Percentiles rank a stretch among this genome's conserved stretches.
Evolutionary conservation across 37 sponge, comb jelly and placozoan genomes (phyloP).

Genomic region (Amphimedon queenslandica): DNA sequence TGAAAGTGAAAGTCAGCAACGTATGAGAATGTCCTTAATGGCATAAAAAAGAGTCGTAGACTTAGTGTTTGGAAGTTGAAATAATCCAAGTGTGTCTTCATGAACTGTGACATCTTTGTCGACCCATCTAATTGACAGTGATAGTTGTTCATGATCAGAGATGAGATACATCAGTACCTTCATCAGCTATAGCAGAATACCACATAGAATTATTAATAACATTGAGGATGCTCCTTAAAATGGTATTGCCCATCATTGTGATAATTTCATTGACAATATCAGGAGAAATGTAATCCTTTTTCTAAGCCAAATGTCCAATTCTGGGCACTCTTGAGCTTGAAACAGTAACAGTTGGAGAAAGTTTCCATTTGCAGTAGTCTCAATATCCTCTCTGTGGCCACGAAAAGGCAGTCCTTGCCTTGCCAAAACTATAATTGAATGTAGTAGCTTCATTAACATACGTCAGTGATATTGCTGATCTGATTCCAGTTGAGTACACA

Average conservation of each 20-base stretch:
- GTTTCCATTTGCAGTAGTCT: too few species aligned
- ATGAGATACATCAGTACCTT: slow-evolving; percentile 51
- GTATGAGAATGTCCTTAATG: slow-evolving; percentile 45
- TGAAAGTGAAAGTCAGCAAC: slow-evolving; percentile 50
- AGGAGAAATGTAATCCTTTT: slow-evolving; percentile 27
- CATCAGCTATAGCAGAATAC: slow-evolving; percentile 44
- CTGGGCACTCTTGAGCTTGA: slow-evolving; percentile 13
- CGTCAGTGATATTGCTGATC: too few species aligned
- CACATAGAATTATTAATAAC: slow-evolving; percentile 19
- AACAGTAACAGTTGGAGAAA: slow-evolving; percentile 25
- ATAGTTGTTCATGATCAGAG: slow-evolving; percentile 47
- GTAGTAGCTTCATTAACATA: too few species aligned
- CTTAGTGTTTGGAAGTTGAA: slow-evolving; percentile 58
- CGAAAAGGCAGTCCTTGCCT: slow-evolving; percentile 37
- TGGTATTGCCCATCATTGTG: slow-evolving; percentile 24
- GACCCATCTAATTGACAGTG: slow-evolving; percentile 48
- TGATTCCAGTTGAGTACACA: too few species aligned
- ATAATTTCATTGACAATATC: slow-evolving; percentile 30
- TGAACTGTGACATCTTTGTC: slow-evolving; percentile 36
- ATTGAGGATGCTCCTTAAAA: slow-evolving; percentile 17
- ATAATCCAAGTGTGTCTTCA: slow-evolving; percentile 46
- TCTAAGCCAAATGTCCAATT: not conserved
- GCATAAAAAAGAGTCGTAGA: slow-evolving; percentile 41
- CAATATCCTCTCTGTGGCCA: slow-evolving; percentile 25
- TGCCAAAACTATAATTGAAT: too few species aligned